These are phyloP conservation scores for Bovichtus variegatus DNA, from an alignment of 2,797 vertebrate species.

Conservation along the genomic window DNA sequence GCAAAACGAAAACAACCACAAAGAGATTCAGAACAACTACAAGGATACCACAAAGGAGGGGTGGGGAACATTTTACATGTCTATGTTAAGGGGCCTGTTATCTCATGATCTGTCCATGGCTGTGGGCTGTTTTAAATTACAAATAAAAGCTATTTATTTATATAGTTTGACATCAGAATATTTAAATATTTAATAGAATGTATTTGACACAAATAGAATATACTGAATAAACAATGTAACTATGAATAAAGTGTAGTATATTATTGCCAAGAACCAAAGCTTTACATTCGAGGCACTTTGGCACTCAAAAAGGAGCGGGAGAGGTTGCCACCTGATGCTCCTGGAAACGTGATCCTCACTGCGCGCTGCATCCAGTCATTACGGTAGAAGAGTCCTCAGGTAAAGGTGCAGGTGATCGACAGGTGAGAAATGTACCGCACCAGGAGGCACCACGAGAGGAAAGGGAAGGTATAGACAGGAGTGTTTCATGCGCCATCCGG, in stretches of 20 bases:
- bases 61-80: neutral
- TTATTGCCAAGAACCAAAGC: neutral
- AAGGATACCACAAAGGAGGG: neutral
- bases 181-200: too few species aligned
- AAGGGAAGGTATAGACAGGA: neutral
- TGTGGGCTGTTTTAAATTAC: too few species aligned
- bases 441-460: constrained; percentile 15
- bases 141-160: too few species aligned
- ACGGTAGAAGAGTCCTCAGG: constrained; percentile 62
- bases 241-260: neutral
- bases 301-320: neutral
- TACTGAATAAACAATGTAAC: neutral
- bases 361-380: constrained; percentile 49
- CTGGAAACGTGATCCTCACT: constrained; percentile 10
- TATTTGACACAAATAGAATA: too few species aligned
- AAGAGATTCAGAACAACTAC: too few species aligned
- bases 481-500: constrained; percentile 22
- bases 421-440: constrained; percentile 45
- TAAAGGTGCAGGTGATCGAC: constrained; percentile 62
- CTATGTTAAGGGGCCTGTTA: constrained; percentile 1
- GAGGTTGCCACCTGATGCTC: neutral
- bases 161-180: too few species aligned
- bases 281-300: neutral
- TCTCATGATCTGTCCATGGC: constrained; percentile 16
- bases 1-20: too few species aligned